These are phyloP conservation scores for Apostichopus leukothele DNA, from an alignment of 53 echinoderm and acorn worm genomes.

Conservation along the genomic window DNA sequence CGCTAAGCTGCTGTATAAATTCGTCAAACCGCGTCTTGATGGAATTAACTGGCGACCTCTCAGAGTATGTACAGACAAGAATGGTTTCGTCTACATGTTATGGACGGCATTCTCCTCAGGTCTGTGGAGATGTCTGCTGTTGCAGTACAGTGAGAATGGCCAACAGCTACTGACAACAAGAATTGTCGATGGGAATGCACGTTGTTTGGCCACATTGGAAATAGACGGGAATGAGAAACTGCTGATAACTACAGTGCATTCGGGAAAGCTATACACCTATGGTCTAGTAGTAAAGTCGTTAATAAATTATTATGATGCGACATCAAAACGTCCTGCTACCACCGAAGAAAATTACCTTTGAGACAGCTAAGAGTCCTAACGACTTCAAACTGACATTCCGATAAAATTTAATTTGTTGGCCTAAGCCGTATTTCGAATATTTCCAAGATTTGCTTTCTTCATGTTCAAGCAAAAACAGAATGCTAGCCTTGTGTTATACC, in stretches of 20 bases:
- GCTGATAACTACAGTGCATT: not conserved
- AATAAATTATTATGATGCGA: too few species aligned
- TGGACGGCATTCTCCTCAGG: not conserved
- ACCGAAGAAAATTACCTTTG: too few species aligned
- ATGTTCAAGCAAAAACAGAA: too few species aligned
- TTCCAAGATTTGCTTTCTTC: too few species aligned
- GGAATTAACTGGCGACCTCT: not conserved
- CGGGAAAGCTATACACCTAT: constrained; percentile 15
- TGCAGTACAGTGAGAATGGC: constrained; percentile 10
- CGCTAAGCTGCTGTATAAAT: not conserved
- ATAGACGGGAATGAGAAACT: not conserved
- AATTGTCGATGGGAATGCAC: not conserved
- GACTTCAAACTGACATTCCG: too few species aligned
- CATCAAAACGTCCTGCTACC: too few species aligned
- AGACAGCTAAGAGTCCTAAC: too few species aligned
- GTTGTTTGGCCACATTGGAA: not conserved
- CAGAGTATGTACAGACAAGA: constrained; percentile 23
- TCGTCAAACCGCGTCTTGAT: not conserved
- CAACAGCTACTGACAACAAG: not conserved
- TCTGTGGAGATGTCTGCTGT: not conserved
- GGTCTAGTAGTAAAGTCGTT: not conserved
- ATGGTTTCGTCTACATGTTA: constrained; percentile 13
- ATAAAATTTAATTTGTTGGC: too few species aligned
- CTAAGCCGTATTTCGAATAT: too few species aligned
- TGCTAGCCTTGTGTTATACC: too few species aligned